These are phyloP conservation scores for Phenganax subtilis DNA, from an alignment of 92 coral and sea anemone species.

Conservation along the genomic window DNA sequence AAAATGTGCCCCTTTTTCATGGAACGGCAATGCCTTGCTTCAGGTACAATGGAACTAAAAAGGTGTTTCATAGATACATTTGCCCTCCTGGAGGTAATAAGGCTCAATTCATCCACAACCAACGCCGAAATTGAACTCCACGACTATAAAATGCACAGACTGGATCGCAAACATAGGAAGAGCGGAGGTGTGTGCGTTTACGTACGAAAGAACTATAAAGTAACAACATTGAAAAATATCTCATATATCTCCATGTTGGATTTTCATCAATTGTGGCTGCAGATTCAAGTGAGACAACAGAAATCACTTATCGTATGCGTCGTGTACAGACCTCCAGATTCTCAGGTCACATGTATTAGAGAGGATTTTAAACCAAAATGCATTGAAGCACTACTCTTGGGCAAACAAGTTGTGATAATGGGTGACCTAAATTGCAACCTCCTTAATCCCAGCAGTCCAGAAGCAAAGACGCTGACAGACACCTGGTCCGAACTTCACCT, in stretches of 20 bases:
- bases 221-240: constrained; percentile 24
- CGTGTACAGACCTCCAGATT: constrained; percentile 23
- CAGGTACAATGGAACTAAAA: too few relatives aligned
- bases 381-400: too few relatives aligned
- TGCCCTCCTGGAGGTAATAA: too few relatives aligned
- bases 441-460: constrained; percentile 6
- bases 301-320: constrained; percentile 21
- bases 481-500: constrained; percentile 17
- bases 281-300: constrained; percentile 9
- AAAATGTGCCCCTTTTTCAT: too few relatives aligned
- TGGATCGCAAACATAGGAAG: constrained; percentile 35
- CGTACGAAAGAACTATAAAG: constrained; percentile 13
- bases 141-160: constrained; percentile 31
- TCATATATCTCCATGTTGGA: constrained; percentile 9
- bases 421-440: constrained; percentile 9
- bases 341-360: constrained; percentile 15
- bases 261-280: constrained; percentile 26
- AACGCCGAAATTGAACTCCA: constrained; percentile 35
- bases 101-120: constrained; percentile 3
- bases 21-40: too few relatives aligned
- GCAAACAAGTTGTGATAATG: too few relatives aligned
- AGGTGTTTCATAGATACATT: too few relatives aligned
- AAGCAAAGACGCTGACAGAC: constrained; percentile 17
- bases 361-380: constrained; percentile 16
- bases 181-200: constrained; percentile 33